Evolutionary conservation across 2,113 vertebrate genomes (phyloP).

Genomic region (Labeo catla): DNA sequence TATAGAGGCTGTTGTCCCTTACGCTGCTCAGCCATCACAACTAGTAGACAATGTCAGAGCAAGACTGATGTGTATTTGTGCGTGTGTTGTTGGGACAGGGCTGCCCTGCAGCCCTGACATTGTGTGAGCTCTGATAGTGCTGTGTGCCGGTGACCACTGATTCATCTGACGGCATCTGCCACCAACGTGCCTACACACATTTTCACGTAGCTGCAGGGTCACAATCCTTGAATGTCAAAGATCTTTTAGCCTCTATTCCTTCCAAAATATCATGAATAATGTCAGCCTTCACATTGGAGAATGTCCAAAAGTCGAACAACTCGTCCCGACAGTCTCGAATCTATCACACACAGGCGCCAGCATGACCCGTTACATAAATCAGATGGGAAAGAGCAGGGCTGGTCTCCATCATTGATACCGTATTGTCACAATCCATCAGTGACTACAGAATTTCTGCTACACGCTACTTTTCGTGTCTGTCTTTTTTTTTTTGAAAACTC

Average conservation of each 20-base stretch:
- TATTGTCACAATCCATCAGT: slow-evolving; percentile 9
- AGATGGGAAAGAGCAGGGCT: slow-evolving; percentile 33
- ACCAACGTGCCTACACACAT: slow-evolving; percentile 34
- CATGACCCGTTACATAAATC: slow-evolving; percentile 44
- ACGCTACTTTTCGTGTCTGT: background rate
- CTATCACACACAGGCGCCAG: slow-evolving; percentile 40
- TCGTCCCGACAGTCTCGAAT: slow-evolving; percentile 59
- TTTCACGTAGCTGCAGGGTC: slow-evolving; percentile 78
- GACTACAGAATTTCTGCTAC: background rate
- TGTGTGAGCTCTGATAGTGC: slow-evolving; percentile 43
- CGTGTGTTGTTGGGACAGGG: slow-evolving; percentile 62
- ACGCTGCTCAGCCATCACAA: slow-evolving; percentile 70
- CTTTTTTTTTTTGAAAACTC: background rate
- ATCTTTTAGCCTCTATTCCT: slow-evolving; percentile 78
- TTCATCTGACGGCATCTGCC: slow-evolving; percentile 66
- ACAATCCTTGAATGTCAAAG: slow-evolving; percentile 82
- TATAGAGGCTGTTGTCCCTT: background rate
- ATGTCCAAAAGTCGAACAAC: slow-evolving; percentile 55
- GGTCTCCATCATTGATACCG: slow-evolving; percentile 31
- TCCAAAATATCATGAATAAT: slow-evolving; percentile 76
- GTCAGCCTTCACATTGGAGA: slow-evolving; percentile 65
- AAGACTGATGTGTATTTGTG: slow-evolving; percentile 15
- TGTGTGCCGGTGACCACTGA: slow-evolving; percentile 82
- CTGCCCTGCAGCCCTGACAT: slow-evolving; percentile 76
- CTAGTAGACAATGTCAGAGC: slow-evolving; percentile 76